A percentile compares a stretch with the other conserved stretches of the same genome.
Conservation (phyloP, 1,140 invertebrate species). For the Leptopilina boulardi region DNA sequence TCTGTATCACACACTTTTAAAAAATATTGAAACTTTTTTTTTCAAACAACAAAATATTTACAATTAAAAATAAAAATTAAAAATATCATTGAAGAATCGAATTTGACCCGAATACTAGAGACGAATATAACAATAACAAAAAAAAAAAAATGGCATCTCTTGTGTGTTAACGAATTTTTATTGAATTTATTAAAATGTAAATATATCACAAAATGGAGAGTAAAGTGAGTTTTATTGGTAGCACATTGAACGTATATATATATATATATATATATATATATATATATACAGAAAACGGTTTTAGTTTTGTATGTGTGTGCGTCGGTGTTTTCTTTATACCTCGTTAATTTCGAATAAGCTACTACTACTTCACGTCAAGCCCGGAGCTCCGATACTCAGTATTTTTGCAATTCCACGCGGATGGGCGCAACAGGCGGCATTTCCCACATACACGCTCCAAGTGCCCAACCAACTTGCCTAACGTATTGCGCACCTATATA, state of each 20-base stretch:
- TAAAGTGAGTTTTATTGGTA: conserved; percentile 38
- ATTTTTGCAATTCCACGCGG: conserved; percentile 69
- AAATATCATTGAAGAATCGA: no score
- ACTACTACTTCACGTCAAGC: conserved; percentile 53
- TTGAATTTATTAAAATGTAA: conserved; percentile 4
- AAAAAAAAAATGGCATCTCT: no score
- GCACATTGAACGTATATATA: conserved; percentile 46
- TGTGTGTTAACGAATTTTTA: background rate
- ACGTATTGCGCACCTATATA: conserved; percentile 41
- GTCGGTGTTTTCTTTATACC: conserved; percentile 64
- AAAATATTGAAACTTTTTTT: no score
- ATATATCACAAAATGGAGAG: background rate
- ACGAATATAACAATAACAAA: background rate
- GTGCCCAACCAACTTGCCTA: conserved; percentile 51
- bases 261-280: no score
- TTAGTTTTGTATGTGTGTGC: conserved; percentile 48
- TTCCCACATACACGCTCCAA: conserved; percentile 65
- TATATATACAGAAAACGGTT: conserved; percentile 55
- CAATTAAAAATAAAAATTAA: no score
- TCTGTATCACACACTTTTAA: no score
- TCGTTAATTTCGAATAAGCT: conserved; percentile 63
- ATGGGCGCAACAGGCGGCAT: conserved; percentile 68
- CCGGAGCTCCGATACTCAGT: conserved; percentile 58
- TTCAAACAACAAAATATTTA: no score
- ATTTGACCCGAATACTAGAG: background rate